Evolutionary conservation across 2,888 invertebrate species (phyloP), one percentile per base, ranked within the genome.

Genomic region (Sminthurides aquaticus): DNA sequence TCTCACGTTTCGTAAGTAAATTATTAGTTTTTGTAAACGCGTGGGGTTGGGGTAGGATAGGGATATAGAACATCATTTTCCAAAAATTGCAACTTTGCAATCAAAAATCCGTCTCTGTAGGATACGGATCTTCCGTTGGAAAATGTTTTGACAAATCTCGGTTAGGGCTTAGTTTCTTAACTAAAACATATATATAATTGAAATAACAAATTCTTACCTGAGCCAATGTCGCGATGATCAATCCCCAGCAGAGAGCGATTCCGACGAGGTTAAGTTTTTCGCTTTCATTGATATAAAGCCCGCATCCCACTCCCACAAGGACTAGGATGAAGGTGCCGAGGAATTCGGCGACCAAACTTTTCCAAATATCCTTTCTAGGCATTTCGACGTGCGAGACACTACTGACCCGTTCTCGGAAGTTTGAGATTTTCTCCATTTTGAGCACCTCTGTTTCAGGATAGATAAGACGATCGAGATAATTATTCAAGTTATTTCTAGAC

Each of bases 281-380:
- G 1, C 73, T 75, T 0, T 74, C 70, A 55, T 78, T 76, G 71
- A 82, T 79, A 8, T 80, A 78, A 75, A 84, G 82, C 76, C 87
- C 87, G 68, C 89, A 87, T 2, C 90, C 91, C 76, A 92, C 89
- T 28, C 93, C 95, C 68, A 96, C 83, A 69, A 91, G 82, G 8
- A 92, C 89, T 75, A 96, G 83, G 66, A 95, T 81, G 76, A 91
- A 85, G 3, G 94, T 94, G 63, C 95, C 96, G 55, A 92, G 75
- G 74, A 92, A 85, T 81, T 96, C 96, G 1, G 92, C 93, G 52
- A 88, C 79, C 75, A 94, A 80, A 78, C 89, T 88, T 76, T 88
- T 83, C 88, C 91, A 90, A 77, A 94, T 85, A 77, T 86, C 69
- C 59, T 70, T 71, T 55, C 68, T 60, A 1, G 67, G 69, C 62